Base-by-base conservation (phyloP, 2,888 invertebrate species). In the Marasmarcha lunaedactyla region DNA sequence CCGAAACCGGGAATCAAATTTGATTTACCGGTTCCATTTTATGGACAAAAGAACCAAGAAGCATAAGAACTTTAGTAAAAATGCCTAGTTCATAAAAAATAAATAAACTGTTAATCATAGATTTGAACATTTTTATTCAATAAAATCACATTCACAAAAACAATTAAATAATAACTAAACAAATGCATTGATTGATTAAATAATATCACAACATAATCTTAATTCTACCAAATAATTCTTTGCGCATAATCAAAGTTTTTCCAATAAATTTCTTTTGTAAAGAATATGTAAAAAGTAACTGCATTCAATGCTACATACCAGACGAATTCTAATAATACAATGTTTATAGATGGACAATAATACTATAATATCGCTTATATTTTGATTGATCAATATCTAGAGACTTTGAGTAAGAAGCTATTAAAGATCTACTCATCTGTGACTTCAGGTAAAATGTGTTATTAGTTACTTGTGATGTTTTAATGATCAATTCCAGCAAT, bases 141-240 rank as follows among this genome's bases (percentile, higher is more conserved):
- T n/a, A n/a, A n/a, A n/a, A n/a, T n/a, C n/a, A n/a, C n/a, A n/a
- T n/a, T n/a, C n/a, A n/a, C n/a, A n/a, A n/a, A n/a, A n/a, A n/a
- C n/a, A n/a, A n/a, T n/a, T n/a, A n/a, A n/a, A n/a, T n/a, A n/a
- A n/a, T n/a, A n/a, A n/a, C n/a, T n/a, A n/a, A n/a, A n/a, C n/a
- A n/a, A n/a, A n/a, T n/a, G n/a, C n/a, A n/a, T n/a, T n/a, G n/a
- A n/a, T n/a, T n/a, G n/a, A n/a, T n/a, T n/a, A n/a, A n/a, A n/a
- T 20, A 20, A 20, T 20, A 20, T 20, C 20, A 20, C 20, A 20
- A 20, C 3, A 20, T 20, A 20, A 20, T 7, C 20, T 20, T 20
- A 26, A 30, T 10, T 37, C 4, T 78, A 97, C 97, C 97, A 97
- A 63, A 95, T 93, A 53, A 97, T 89, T 60, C 96, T 87, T 67